These are phyloP conservation scores for Perodicticus potto DNA, from an alignment of 2,797 vertebrate genomes.

Conservation along the genomic window DNA sequence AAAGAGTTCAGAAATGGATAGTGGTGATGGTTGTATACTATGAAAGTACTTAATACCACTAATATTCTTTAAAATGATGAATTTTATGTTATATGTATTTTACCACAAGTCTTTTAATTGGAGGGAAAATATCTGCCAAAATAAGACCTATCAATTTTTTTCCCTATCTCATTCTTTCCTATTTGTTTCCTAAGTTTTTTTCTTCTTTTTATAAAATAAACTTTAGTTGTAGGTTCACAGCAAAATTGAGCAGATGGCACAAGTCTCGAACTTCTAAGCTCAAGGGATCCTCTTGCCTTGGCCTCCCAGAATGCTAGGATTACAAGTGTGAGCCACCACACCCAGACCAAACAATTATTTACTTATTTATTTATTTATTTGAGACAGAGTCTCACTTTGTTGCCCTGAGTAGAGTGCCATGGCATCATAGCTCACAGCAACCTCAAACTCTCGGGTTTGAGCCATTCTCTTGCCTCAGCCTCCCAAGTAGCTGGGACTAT, in stretches of 20 bases:
- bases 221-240: neutral
- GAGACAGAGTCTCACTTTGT: no score
- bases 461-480: no score
- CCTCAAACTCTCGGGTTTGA: no score
- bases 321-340: no score
- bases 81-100: neutral
- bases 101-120: neutral
- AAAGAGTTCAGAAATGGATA: neutral
- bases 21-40: neutral
- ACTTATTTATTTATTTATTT: neutral
- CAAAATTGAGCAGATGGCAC: neutral
- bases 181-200: neutral
- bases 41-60: neutral
- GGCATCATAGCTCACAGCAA: no score
- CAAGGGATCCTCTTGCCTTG: no score
- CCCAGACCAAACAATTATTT: no score
- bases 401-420: no score
- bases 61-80: neutral
- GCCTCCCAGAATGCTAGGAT: no score
- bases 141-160: neutral
- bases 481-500: no score
- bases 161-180: neutral
- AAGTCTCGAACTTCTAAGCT: no score
- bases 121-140: no score
- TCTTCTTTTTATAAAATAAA: neutral